These are phyloP conservation scores for Molossus alvarezi DNA, from an alignment of 2,797 vertebrate species.

Conservation along the genomic window DNA sequence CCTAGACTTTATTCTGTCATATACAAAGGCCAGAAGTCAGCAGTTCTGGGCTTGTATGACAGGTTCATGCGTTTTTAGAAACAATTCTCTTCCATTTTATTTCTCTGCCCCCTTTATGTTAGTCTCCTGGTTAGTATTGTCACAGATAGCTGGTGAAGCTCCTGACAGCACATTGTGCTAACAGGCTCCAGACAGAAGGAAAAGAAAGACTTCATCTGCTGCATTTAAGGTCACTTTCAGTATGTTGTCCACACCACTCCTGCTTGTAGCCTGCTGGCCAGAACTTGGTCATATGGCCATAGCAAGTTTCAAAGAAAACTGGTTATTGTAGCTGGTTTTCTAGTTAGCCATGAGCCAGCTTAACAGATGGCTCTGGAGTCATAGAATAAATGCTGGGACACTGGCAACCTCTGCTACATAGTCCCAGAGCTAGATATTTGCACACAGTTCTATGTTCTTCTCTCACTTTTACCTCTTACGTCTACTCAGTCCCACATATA, in stretches of 20 bases:
- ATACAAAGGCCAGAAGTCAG: neutral
- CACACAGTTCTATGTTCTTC: neutral
- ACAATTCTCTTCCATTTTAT: neutral
- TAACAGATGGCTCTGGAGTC: neutral
- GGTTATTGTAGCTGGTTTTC: neutral
- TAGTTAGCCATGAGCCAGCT: neutral
- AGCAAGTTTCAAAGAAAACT: neutral
- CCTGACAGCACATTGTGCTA: neutral
- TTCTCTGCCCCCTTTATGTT: neutral
- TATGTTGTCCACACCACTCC: neutral
- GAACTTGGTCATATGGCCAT: neutral
- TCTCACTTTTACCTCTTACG: neutral
- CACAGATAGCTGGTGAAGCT: neutral
- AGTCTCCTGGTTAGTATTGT: neutral
- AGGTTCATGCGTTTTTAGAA: neutral
- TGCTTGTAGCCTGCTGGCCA: neutral
- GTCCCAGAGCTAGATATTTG: neutral
- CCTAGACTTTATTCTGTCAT: neutral
- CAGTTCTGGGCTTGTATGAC: neutral
- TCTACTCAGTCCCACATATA: neutral
- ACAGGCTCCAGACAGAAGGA: neutral
- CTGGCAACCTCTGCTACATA: neutral
- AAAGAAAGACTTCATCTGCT: neutral
- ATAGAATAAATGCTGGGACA: neutral
- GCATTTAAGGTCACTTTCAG: neutral